Conservation (phyloP, 2,113 vertebrate genomes). For the Danionella cerebrum region DNA sequence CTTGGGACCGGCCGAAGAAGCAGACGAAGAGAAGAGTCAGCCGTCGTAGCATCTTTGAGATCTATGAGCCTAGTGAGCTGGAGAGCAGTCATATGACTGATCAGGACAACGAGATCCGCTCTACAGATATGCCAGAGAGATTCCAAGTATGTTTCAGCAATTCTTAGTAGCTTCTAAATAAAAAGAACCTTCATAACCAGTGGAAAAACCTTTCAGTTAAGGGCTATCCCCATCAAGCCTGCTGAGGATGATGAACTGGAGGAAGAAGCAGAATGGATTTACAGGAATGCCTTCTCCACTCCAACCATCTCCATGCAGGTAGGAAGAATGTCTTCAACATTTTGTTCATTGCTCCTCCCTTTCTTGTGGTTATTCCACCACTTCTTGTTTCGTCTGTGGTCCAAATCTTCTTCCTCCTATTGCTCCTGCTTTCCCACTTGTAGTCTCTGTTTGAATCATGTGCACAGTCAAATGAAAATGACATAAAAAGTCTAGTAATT, state of each 20-base stretch:
- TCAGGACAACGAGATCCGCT: conserved; percentile 96
- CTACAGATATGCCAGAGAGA: conserved; percentile 94
- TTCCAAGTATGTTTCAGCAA: conserved; percentile 78
- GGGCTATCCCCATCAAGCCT: conserved; percentile 82
- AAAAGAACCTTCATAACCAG: too few species aligned
- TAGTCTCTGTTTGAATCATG: too few species aligned
- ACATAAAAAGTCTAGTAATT: too few species aligned
- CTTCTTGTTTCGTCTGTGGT: too few species aligned
- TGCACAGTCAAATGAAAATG: too few species aligned
- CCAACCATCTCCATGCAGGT: conserved; percentile 97
- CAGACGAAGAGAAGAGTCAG: conserved; percentile 87
- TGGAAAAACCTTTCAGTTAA: conserved; percentile 74
- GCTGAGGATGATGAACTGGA: conserved; percentile 96
- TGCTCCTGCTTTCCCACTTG: too few species aligned
- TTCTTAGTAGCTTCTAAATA: too few species aligned
- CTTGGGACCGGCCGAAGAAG: conserved; percentile 90
- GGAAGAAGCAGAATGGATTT: conserved; percentile 99
- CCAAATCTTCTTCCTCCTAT: too few species aligned
- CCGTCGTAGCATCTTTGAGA: conserved; percentile 94
- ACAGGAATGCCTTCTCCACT: conserved; percentile 92
- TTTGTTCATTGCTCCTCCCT: too few species aligned
- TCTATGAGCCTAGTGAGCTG: conserved; percentile 95
- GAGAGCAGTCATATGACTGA: conserved; percentile 97
- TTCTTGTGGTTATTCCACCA: too few species aligned
- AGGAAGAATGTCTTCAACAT: conserved; percentile 21